These are phyloP conservation scores for Pseudorectes ferrugineus DNA, from an alignment of 2,113 vertebrate genomes.

Conservation along the genomic window DNA sequence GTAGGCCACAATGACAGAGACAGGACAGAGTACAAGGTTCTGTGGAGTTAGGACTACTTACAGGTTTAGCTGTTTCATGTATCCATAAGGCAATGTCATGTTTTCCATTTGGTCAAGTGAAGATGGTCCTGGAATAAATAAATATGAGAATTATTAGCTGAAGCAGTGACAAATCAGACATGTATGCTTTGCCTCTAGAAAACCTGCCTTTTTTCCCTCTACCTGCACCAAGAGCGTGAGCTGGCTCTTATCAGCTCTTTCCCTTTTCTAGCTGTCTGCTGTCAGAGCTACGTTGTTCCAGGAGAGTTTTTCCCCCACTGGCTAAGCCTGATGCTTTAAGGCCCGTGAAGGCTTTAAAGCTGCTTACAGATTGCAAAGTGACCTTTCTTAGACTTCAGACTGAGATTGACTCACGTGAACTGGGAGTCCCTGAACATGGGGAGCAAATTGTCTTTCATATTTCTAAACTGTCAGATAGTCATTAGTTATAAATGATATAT, in stretches of 20 bases:
- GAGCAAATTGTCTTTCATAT: neutral
- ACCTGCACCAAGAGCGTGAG: neutral
- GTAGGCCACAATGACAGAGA: neutral
- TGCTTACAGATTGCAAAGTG: slow-evolving; percentile 10
- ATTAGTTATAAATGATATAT: slow-evolving; percentile 7
- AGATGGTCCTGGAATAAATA: neutral
- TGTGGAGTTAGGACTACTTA: neutral
- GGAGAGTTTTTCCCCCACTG: neutral
- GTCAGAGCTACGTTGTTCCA: neutral
- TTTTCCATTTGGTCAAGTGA: neutral
- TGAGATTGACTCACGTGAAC: neutral
- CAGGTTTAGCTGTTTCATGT: neutral
- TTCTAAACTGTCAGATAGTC: neutral
- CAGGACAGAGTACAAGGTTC: neutral
- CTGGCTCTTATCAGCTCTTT: neutral
- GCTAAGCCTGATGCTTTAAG: neutral
- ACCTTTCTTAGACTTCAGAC: slow-evolving; percentile 1
- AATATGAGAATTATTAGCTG: neutral
- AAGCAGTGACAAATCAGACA: neutral
- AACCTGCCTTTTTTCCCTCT: neutral
- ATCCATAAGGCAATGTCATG: neutral
- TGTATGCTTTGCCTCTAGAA: neutral
- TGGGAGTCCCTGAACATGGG: neutral
- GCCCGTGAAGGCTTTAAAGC: neutral
- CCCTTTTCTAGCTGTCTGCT: neutral